Evolutionary conservation across 2,113 vertebrate species (phyloP).

Genomic region (Mustelus asterias): DNA sequence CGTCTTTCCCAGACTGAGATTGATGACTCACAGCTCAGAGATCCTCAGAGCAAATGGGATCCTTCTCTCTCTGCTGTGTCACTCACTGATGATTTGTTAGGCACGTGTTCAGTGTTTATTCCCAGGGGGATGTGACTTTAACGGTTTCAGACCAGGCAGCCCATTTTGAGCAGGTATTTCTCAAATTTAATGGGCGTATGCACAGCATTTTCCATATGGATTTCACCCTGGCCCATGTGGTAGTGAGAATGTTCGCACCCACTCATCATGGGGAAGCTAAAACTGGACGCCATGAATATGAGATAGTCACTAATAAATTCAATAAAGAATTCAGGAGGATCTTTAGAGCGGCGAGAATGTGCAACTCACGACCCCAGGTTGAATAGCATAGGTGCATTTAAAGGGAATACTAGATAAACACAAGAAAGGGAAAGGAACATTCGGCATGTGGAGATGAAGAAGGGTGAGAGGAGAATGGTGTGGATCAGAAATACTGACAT

Average conservation of each 20-base stretch:
- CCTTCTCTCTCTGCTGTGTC: neutral
- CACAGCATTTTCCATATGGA: neutral
- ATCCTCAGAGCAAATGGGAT: neutral
- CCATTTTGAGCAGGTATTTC: neutral
- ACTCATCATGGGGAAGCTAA: neutral
- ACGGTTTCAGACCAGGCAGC: neutral
- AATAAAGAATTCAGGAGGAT: neutral
- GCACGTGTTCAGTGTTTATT: neutral
- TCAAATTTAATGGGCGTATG: neutral
- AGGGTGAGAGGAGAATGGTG: neutral
- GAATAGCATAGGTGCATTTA: neutral
- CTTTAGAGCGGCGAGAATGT: neutral
- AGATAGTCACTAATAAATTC: neutral
- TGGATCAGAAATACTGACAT: neutral
- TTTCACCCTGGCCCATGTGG: neutral
- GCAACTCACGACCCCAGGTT: neutral
- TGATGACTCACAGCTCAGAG: neutral
- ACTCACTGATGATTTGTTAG: neutral
- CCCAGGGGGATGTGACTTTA: neutral
- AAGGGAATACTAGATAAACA: neutral
- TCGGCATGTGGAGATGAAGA: neutral
- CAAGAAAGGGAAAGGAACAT: neutral
- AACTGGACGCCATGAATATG: neutral
- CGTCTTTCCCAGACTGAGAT: neutral
- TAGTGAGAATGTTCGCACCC: neutral